phyloP scores from a whole-genome alignment of 2,797 vertebrate species.

The Bovichtus diacanthus region DNA sequence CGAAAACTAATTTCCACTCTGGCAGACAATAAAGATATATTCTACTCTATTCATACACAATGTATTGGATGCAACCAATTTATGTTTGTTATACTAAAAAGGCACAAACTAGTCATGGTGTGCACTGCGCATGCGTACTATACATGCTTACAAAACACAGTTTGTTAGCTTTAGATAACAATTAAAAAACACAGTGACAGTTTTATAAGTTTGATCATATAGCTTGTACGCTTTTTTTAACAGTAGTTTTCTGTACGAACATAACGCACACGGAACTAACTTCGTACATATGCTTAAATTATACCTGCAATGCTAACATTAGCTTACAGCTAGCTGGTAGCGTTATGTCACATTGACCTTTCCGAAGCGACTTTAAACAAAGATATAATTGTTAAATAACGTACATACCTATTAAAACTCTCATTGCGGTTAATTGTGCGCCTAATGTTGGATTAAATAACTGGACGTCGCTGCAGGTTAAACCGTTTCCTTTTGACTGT shows the following conservation, averaged over 20 bases:
- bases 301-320: neutral
- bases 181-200: fast-evolving
- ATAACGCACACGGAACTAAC: neutral
- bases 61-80: neutral
- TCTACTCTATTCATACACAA: no score
- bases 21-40: no score
- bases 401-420: conserved; percentile 83
- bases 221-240: fast-evolving
- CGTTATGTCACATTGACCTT: conserved; percentile 53
- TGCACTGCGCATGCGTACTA: conserved; percentile 71
- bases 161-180: neutral
- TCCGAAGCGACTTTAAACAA: neutral
- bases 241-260: fast-evolving
- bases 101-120: neutral
- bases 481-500: neutral
- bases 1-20: no score
- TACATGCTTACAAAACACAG: conserved; percentile 65
- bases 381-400: neutral
- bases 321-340: conserved; percentile 29
- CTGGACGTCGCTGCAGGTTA: fast-evolving
- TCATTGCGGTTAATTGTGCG: conserved; percentile 58
- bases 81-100: no score
- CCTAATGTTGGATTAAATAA: fast-evolving
- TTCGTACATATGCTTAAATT: fast-evolving
- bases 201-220: neutral